Base-by-base conservation (phyloP, 2,797 vertebrate genomes). In the Todus mexicanus region DNA sequence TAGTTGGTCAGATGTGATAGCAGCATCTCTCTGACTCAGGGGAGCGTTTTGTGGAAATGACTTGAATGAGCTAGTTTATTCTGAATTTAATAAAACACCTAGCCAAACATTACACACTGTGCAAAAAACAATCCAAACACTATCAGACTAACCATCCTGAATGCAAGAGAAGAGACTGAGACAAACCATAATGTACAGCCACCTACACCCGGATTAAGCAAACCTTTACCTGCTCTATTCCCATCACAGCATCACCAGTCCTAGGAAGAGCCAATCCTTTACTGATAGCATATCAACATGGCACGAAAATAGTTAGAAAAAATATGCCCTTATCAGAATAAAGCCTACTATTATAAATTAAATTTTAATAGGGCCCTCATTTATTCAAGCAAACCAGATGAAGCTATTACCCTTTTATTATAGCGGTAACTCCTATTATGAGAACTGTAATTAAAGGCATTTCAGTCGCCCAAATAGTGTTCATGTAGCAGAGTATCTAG, bases 381-480 rank as follows among this genome's bases (percentile, higher is more conserved):
- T 84, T 94, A 88, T 94, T 85, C 81, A 53, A 71, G 57, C 45
- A 87, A 88, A 87, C 48, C n/a, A 48, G 75, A 93, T 79, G 29
- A 79, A 83, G 15, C 12, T 87, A 92, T 90, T 90, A 69, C 37
- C 76, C 59, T 92, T 87, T 89, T 60, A 63, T 83, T 90, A 85
- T 26, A 89, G 47, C 59, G 72, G 43, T 69, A 87, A 60, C 33
- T 85, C 56, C 72, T 89, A 26, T 80, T 84, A 94, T 65, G 54
- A 66, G 37, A 80, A 37, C 81, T 90, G 47, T 81, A 94, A 96
- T 93, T 95, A 94, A 87, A 89, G 63, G 31, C 69, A 53, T 59
- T 72, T 87, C 64, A 64, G 42, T 80, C 25, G 69, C 27, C 26
- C 69, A 69, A 65, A 74, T 12, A 74, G 18, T 25, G 27, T 15